Evolutionary conservation across 2,888 invertebrate species (phyloP), one percentile per base, ranked within the genome.

Genomic region (Argyresthia goedartella): DNA sequence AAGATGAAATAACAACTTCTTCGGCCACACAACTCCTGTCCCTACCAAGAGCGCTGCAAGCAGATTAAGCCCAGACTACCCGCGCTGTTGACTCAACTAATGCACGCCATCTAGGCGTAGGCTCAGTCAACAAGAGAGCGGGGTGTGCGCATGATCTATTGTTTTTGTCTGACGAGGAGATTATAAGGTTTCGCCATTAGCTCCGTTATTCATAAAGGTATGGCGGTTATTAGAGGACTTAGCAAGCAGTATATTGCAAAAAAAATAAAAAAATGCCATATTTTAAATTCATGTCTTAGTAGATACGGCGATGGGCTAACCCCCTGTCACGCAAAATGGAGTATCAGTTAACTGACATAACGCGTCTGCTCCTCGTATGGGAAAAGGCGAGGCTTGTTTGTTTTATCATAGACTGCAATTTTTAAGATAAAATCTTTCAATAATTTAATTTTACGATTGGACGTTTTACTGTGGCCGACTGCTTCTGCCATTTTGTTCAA

Each of bases 51-150:
- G 25, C 25, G 25, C 25, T 25, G 25, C 25, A 25, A 25, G 25
- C 25, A 25, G 25, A 25, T 25, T 25, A 25, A 25, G 25, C 25
- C 25, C 25, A 25, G 25, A 25, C 25, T 25, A 25, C 25, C 39
- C 9, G 39, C 39, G n/a, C 43, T 56, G 78, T 85, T 84, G 67
- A 75, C 76, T 70, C 60, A 73, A 69, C 76, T 85, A 84, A 86
- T 86, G 85, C 81, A 79, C 78, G 81, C 81, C 81, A 85, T 78
- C 81, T 82, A 80, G 73, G 84, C 78, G 69, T 62, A 56, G 79
- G 81, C 71, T 73, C 54, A 56, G 71, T 74, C 76, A 81, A 82
- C 80, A 82, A 41, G 51, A 53, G 55, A 57, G 54, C 53, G 25
- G 25, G n/a, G 54, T 54, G 52, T 54, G 64, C 64, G 71, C 25